These are phyloP conservation scores for Andrena bicolor DNA, from an alignment of 2,888 invertebrate species.

Conservation along the genomic window DNA sequence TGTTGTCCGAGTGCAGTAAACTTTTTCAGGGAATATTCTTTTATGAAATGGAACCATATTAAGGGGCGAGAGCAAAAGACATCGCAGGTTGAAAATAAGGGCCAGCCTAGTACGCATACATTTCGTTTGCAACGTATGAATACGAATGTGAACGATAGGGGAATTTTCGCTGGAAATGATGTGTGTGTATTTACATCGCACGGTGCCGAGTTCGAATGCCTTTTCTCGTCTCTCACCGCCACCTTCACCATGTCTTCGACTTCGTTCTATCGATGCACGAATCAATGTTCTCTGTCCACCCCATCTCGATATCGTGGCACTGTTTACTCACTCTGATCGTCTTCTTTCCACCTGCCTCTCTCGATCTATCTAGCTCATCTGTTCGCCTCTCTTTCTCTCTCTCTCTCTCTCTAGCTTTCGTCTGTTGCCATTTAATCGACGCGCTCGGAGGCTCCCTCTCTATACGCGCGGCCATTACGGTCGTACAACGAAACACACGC, in stretches of 20 bases:
- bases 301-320: conserved; percentile 38
- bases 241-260: conserved; percentile 44
- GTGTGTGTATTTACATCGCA: conserved; percentile 34
- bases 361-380: conserved; percentile 35
- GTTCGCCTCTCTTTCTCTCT: conserved; percentile 20
- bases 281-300: conserved; percentile 68
- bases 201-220: conserved; percentile 44
- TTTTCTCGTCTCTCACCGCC: conserved; percentile 21
- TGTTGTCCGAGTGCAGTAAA: no score
- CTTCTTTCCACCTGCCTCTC: not conserved
- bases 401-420: conserved; percentile 1
- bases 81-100: no score
- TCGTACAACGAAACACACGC: conserved; percentile 1
- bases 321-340: not conserved
- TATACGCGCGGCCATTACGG: conserved; percentile 13
- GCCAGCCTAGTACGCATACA: not conserved
- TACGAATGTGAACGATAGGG: conserved; percentile 45
- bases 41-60: no score
- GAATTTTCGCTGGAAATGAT: conserved; percentile 35
- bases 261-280: conserved; percentile 70
- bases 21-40: no score
- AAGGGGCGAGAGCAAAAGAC: no score
- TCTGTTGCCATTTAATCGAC: conserved; percentile 17
- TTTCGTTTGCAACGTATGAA: conserved; percentile 51
- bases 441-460: not conserved